Evolutionary conservation across 2,113 vertebrate species (phyloP).

Genomic region (Heterotis niloticus): DNA sequence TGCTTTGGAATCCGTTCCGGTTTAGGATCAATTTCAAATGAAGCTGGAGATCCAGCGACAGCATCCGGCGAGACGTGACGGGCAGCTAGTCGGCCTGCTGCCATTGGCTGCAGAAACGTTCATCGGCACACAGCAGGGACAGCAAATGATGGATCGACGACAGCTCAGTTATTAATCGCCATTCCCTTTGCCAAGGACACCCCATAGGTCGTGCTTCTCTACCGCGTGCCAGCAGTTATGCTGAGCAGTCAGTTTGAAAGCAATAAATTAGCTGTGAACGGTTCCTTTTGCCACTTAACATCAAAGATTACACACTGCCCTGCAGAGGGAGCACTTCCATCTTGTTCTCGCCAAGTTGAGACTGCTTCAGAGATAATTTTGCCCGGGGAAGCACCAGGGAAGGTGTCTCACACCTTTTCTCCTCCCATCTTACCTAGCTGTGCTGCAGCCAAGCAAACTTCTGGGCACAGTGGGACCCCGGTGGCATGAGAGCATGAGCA

Average conservation of each 20-base stretch:
- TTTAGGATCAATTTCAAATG: no score
- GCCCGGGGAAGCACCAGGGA: not conserved
- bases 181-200: not conserved
- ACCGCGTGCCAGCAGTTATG: not conserved
- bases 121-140: not conserved
- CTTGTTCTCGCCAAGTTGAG: no score
- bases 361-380: not conserved
- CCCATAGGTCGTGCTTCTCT: not conserved
- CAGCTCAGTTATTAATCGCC: not conserved
- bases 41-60: not conserved
- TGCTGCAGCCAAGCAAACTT: not conserved
- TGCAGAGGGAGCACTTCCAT: no score
- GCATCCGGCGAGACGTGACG: not conserved
- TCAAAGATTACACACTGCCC: not conserved
- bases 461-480: not conserved
- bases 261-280: not conserved
- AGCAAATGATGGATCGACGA: not conserved
- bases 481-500: constrained; percentile 18
- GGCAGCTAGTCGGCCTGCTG: not conserved
- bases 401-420: not conserved
- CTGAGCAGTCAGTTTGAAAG: not conserved
- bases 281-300: not conserved
- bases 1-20: no score
- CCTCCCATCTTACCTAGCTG: not conserved
- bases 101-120: not conserved